Evolutionary conservation across 2,888 invertebrate genomes (phyloP).

Genomic region (Agrochola lychnidis): DNA sequence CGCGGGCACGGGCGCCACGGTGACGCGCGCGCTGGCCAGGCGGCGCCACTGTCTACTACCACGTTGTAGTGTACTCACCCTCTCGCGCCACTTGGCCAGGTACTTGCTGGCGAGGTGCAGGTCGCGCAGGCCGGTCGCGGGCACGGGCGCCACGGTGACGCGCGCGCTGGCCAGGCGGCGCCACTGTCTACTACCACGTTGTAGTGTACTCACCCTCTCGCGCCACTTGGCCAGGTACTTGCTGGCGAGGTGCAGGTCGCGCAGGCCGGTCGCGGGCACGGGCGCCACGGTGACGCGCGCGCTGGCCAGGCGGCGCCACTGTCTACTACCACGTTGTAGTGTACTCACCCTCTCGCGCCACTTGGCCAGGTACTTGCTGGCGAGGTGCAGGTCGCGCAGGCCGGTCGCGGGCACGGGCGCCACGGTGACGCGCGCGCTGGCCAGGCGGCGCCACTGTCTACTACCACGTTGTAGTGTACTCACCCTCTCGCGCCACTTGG

Average conservation of each 20-base stretch:
- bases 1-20: slow-evolving; percentile 59
- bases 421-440: slow-evolving; percentile 61
- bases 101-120: slow-evolving; percentile 84
- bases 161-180: no score
- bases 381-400: slow-evolving; percentile 80
- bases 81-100: slow-evolving; percentile 77
- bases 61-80: slow-evolving; percentile 19
- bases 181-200: not conserved
- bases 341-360: slow-evolving; percentile 67
- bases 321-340: no score
- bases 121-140: slow-evolving; percentile 74
- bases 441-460: slow-evolving; percentile 85
- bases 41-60: not conserved
- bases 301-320: no score
- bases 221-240: slow-evolving; percentile 84
- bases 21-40: not conserved
- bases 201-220: slow-evolving; percentile 25
- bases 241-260: slow-evolving; percentile 81
- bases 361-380: slow-evolving; percentile 83
- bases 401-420: slow-evolving; percentile 65
- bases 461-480: no score
- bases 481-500: slow-evolving; percentile 76
- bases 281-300: slow-evolving; percentile 50
- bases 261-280: slow-evolving; percentile 67
- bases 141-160: slow-evolving; percentile 54